Evolutionary conservation across 2,888 invertebrate genomes (phyloP), one percentile per base, ranked within the genome.

Genomic region (Napeogenes sylphis): DNA sequence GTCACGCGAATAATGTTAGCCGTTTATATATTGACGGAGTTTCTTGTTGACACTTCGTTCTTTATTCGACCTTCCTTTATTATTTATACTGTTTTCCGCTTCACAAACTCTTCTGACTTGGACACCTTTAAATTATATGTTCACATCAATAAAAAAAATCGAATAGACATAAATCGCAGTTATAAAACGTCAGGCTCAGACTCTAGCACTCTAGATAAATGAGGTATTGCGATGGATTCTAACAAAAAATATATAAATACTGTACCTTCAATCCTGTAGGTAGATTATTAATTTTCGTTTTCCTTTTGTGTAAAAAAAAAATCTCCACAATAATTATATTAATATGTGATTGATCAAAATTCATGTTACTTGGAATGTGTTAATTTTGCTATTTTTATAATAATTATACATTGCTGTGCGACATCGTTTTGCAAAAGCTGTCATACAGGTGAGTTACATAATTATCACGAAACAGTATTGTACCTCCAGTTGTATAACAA

Each of bases 1-100:
- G 67, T 65, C 65, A 59, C 45, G 42, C 59, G 32, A 57, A 56
- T 62, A 56, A 64, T 67, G 57, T 30, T 51, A 8, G 14, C 14
- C 21, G 51, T 51, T 8, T 21, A 30, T 5, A 51, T 30, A 30
- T 30, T 8, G 10, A 10, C 35, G 0, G 35, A 42, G 42, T 42
- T 42, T 42, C 42, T 42, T 42, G 42, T 10, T 10, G 3, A 10
- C 12, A 42, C 42, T 42, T 42, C 42, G 42, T 51, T 30, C 51
- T 30, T 30, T 12, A 4, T 10, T 21, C 30, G 6, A 30, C 21
- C 30, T 51, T 8, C 51, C 30, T 51, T 30, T 8, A 21, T 6
- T 51, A 51, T 51, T 10, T 51, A 30, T 30, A 51, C 51, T 42
- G 8, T 42, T 42, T 42, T 42, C 42, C 42, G 42, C 42, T 42